Evolutionary conservation across 2,888 invertebrate genomes (phyloP), one percentile per base, ranked within the genome.

Genomic region (Merodon equestris): DNA sequence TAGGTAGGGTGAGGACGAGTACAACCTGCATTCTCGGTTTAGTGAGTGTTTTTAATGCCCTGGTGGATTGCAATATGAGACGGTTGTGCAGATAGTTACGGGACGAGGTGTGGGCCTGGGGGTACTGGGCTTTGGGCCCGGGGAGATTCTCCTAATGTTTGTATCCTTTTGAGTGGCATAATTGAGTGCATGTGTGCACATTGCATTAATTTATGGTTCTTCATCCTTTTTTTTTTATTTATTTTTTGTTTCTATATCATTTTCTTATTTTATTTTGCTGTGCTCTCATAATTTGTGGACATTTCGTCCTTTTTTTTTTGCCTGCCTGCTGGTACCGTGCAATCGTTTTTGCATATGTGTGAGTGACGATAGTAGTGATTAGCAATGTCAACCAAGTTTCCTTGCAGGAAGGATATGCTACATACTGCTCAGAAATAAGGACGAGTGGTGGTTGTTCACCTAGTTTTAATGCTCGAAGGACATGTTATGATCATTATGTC

Each of bases 141-240:
- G 57, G 54, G 19, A 66, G 50, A 14, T 40, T 40, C 72, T 61
- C 44, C 63, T 53, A 54, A 68, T 74, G 60, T 70, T 74, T 79
- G 79, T 56, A 74, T 79, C 79, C 68, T 74, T 70, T 70, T 64
- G 79, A 79, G 79, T 60, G 79, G 64, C 79, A 79, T 79, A 79
- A 79, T 79, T 79, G 74, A 79, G 79, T 79, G 79, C 74, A 74
- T 79, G 74, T 79, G 74, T 79, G 74, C 74, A 74, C 79, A 79
- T 70, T 64, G 79, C 79, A 79, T 79, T 74, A 73, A 79, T 74
- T 79, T 79, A 74, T 79, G 68, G 60, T 58, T 63, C 68, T 79
- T 74, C 15, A 51, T 73, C 19, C 45, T 42, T 54, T 66, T 57
- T 50, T 12, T 50, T 27, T 7, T 27, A 4, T 7, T 27, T 27